phyloP scores from a whole-genome alignment of 2,113 vertebrate genomes.

The Scytalopus superciliaris region DNA sequence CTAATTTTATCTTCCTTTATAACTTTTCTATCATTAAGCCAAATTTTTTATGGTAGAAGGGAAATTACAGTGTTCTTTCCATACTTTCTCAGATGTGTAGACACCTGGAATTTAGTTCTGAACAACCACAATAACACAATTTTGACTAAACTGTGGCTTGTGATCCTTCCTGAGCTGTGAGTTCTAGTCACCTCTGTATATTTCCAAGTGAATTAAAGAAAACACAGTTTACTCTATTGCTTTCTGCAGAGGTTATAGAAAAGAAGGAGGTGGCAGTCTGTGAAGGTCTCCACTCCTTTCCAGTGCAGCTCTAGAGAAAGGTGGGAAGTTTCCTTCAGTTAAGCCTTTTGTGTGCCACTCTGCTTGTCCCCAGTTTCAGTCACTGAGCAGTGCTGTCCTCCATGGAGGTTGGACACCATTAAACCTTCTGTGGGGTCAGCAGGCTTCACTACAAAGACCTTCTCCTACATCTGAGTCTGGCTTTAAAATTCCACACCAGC shows the following conservation, averaged over 20 bases:
- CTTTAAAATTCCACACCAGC: not conserved
- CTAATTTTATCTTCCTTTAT: not conserved
- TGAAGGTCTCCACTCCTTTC: not conserved
- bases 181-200: not conserved
- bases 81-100: not conserved
- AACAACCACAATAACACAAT: rapidly evolving
- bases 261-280: not conserved
- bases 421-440: not conserved
- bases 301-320: not conserved
- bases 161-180: rapidly evolving
- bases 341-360: not conserved
- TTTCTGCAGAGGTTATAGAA: not conserved
- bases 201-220: not conserved
- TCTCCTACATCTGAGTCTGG: not conserved
- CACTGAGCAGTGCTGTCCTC: not conserved
- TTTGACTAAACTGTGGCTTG: not conserved
- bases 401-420: not conserved
- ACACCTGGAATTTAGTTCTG: not conserved
- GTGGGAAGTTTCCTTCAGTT: not conserved
- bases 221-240: not conserved
- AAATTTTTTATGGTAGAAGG: not conserved
- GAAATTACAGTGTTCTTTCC: not conserved
- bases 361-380: not conserved
- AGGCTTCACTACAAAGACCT: not conserved
- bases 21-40: not conserved